Evolutionary conservation across 2,113 vertebrate species (phyloP).

Genomic region (human (Homo sapiens)): DNA sequence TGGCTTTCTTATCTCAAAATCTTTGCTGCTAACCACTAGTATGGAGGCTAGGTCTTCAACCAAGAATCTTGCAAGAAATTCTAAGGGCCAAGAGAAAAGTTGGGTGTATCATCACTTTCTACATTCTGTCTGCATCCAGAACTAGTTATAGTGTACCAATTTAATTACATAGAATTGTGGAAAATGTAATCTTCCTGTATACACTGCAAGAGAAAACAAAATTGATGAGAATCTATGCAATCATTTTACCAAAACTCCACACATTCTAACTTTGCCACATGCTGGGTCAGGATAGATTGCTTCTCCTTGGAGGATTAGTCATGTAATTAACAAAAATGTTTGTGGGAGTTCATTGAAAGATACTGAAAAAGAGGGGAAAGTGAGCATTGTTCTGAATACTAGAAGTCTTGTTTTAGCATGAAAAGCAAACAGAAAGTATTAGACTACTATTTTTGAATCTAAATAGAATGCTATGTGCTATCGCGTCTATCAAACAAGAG

Average conservation of each 20-base stretch:
- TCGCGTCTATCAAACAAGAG: background rate
- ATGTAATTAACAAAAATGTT: background rate
- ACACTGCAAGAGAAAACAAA: rapidly evolving
- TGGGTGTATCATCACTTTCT: background rate
- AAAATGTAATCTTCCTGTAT: background rate
- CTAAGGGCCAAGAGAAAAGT: background rate
- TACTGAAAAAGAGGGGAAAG: background rate
- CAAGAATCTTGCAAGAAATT: background rate
- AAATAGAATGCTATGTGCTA: background rate
- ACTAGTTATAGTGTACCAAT: background rate
- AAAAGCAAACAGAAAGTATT: background rate
- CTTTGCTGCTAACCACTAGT: background rate
- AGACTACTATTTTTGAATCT: background rate
- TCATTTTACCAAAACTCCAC: background rate
- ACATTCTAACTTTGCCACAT: background rate
- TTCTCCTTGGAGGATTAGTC: background rate
- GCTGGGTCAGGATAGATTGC: background rate
- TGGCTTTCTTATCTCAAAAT: background rate
- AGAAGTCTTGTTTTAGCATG: background rate
- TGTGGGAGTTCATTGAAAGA: background rate
- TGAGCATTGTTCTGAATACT: background rate
- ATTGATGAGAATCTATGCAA: background rate
- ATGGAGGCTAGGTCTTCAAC: background rate
- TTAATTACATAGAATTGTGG: background rate
- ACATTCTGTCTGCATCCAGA: background rate